These are phyloP conservation scores for Heliconius hewitsoni DNA, from an alignment of 1,140 invertebrate species.

Conservation along the genomic window DNA sequence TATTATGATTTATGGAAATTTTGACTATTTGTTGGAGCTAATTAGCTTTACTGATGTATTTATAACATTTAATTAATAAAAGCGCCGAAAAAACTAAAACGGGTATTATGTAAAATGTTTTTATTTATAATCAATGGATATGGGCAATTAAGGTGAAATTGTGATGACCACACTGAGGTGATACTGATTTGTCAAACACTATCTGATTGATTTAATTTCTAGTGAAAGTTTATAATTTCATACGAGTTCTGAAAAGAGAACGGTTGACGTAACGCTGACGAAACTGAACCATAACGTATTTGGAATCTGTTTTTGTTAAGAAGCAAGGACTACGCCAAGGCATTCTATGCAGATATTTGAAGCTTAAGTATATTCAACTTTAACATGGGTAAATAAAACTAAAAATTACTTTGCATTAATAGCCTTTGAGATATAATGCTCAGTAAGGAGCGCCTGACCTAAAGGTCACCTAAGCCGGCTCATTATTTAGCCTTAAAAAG, in stretches of 20 bases:
- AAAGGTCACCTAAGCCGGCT: constrained; percentile 31
- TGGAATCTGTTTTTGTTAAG: constrained; percentile 1
- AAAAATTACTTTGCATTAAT: constrained; percentile 9
- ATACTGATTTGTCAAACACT: constrained; percentile 6
- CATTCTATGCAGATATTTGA: not conserved
- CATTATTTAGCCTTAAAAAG: constrained; percentile 33
- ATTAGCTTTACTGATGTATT: not conserved
- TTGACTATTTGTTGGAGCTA: not conserved
- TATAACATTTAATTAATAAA: not conserved
- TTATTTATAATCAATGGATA: not conserved
- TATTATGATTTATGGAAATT: no score
- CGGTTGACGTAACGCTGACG: constrained; percentile 10
- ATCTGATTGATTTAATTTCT: not conserved
- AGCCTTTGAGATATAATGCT: constrained; percentile 16
- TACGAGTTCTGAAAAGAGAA: constrained; percentile 13
- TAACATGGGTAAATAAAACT: constrained; percentile 17
- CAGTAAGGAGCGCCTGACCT: constrained; percentile 29
- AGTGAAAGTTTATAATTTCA: constrained; percentile 15
- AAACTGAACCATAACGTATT: not conserved
- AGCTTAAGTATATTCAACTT: constrained; percentile 8
- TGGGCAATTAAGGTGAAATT: constrained; percentile 12
- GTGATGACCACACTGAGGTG: not conserved
- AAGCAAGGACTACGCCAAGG: constrained; percentile 7
- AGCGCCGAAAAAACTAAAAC: constrained; percentile 1
- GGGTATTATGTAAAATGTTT: not conserved